Evolutionary conservation across 2,797 vertebrate species (phyloP), one percentile per base, ranked within the genome.

Genomic region (Melanotaenia maccullochi): DNA sequence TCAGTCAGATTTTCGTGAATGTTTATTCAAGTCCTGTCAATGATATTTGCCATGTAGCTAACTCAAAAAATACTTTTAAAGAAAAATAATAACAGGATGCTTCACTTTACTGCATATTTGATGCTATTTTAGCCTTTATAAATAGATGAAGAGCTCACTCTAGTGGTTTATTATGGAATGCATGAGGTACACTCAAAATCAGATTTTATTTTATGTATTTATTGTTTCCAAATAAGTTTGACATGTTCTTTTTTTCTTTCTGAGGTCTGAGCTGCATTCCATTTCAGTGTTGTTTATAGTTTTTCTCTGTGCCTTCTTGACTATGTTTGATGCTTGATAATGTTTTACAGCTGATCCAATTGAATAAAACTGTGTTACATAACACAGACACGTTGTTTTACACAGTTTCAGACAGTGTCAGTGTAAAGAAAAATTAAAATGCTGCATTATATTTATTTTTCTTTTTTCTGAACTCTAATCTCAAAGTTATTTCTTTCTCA

Each of bases 141-240:
- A 22, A 32, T 35, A 59, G 83, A 78, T 75, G 13, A 75, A 86
- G 63, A 76, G 82, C 35, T 81, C 85, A 88, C 89, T 85, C 92
- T 93, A 81, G 87, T 89, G 91, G 87, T 69, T 44, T 0, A 62
- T 36, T 28, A 47, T 25, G 36, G 72, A 56, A 72, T 52, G 0
- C 16, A 24, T 22, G 35, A 24, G 25, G 5, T 54, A 0, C 12
- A 4, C 35, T 36, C 9, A 35, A 36, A 35, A 22, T 22, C 4
- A 4, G 9, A 33, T 22, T 36, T 22, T 22, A 0, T 2, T 36
- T 35, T n/a, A 18, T 56, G 6, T 56, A 28, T 30, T 32, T 56
- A 25, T 30, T 16, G 32, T 56, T 30, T 56, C 16, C 40, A 42
- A 5, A 14, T 12, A 14, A 54, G 12, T 24, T 54, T 24, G 25